Conservation (phyloP, 2,113 vertebrate genomes). For the Furnarius figulus region DNA sequence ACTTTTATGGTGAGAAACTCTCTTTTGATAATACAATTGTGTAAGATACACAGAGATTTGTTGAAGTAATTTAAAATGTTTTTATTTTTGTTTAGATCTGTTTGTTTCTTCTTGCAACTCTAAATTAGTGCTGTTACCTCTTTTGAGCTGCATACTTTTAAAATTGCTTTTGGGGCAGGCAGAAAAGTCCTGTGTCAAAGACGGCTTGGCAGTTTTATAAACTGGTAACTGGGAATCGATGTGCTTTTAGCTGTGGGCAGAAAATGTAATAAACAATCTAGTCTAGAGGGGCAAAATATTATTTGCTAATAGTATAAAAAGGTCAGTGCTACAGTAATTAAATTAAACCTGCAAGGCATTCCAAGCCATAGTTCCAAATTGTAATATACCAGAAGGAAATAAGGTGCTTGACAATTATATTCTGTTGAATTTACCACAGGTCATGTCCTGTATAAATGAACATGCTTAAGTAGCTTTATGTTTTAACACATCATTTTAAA, state of each 20-base stretch:
- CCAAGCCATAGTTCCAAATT: neutral
- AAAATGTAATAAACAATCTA: conserved; percentile 63
- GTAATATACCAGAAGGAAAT: neutral
- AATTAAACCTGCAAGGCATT: conserved; percentile 64
- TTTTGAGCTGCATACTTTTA: conserved; percentile 35
- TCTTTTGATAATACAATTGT: neutral
- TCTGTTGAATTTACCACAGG: neutral
- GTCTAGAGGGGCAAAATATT: conserved; percentile 49
- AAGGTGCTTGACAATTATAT: neutral
- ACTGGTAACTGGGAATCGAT: conserved; percentile 69
- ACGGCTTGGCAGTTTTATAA: conserved; percentile 64
- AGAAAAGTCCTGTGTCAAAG: conserved; percentile 8
- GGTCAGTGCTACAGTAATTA: conserved; percentile 60
- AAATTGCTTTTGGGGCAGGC: neutral
- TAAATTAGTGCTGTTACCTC: conserved; percentile 46
- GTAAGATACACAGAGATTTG: neutral
- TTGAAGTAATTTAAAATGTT: neutral
- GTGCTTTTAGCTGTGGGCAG: conserved; percentile 30
- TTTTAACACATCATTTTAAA: neutral
- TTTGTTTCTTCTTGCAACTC: conserved; percentile 6
- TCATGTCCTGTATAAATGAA: neutral
- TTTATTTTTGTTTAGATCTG: neutral
- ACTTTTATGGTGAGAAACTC: neutral
- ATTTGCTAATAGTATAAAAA: conserved; percentile 68
- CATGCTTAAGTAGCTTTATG: neutral